Evolutionary conservation across 1,140 invertebrate genomes (phyloP).

Genomic region (Tigriopus japonicus): DNA sequence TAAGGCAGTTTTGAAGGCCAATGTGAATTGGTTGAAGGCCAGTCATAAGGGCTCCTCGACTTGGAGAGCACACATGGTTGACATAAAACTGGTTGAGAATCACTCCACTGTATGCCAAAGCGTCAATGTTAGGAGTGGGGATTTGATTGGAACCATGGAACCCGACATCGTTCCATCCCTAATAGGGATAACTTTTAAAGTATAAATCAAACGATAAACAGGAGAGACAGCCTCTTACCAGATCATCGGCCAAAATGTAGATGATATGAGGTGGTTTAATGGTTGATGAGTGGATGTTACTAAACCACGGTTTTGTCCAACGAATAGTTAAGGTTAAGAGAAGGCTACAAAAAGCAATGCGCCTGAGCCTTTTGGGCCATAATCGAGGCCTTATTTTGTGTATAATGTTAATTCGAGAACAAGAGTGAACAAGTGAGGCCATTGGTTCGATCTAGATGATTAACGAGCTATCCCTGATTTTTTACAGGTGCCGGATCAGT

Average conservation of each 20-base stretch:
- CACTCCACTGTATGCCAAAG: constrained; percentile 52
- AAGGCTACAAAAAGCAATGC: too few relatives aligned
- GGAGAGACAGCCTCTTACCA: constrained; percentile 39
- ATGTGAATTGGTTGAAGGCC: constrained; percentile 62
- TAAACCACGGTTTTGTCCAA: too few relatives aligned
- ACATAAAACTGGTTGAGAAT: constrained; percentile 62
- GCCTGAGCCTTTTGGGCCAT: too few relatives aligned
- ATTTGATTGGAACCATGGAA: constrained; percentile 70
- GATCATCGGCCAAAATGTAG: constrained; percentile 44
- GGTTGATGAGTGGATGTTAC: neutral
- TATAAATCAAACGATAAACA: neutral
- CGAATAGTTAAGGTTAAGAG: too few relatives aligned
- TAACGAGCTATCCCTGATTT: neutral
- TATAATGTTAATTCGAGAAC: neutral
- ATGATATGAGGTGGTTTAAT: constrained; percentile 34
- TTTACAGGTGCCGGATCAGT: neutral
- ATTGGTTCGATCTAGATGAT: too few relatives aligned
- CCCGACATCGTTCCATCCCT: constrained; percentile 77
- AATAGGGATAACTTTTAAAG: constrained; percentile 16
- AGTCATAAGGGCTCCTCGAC: constrained; percentile 51
- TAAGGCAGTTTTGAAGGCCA: constrained; percentile 56
- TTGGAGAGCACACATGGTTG: constrained; percentile 54
- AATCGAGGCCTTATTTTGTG: too few relatives aligned
- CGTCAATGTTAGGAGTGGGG: constrained; percentile 63
- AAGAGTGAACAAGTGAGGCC: neutral